Conservation (phyloP, 2,888 invertebrate species). For the Choreutis nemorana region DNA sequence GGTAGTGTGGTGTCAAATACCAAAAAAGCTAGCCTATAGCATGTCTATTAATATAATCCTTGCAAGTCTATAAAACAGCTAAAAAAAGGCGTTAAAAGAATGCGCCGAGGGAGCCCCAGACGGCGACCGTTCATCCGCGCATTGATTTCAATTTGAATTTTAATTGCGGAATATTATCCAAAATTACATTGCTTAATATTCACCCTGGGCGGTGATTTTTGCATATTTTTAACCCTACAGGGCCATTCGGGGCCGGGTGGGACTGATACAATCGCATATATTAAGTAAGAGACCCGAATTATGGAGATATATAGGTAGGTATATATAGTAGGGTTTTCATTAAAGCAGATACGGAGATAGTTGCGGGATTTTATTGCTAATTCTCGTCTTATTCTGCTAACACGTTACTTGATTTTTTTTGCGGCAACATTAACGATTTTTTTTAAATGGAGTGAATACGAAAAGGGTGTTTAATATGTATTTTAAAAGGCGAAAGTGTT, state of each 20-base stretch:
- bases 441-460: no score
- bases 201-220: constrained; percentile 59
- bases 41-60: no score
- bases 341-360: constrained; percentile 47
- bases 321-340: constrained; percentile 47
- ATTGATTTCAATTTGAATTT: constrained; percentile 69
- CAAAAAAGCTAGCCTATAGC: no score
- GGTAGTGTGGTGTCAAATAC: no score
- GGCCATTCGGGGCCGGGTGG: constrained; percentile 20
- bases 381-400: constrained; percentile 13
- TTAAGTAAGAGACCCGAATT: constrained; percentile 34
- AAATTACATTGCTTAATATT: constrained; percentile 64
- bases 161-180: constrained; percentile 66
- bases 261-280: constrained; percentile 55
- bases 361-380: constrained; percentile 44
- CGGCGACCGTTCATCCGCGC: constrained; percentile 43
- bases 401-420: no score
- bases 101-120: no score
- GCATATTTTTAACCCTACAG: constrained; percentile 56
- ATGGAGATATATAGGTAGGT: no score
- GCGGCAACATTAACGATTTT: no score
- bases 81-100: no score
- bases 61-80: no score
- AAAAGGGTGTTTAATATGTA: no score
- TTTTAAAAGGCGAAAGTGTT: constrained; percentile 4